Conservation (phyloP, 2,113 vertebrate genomes). For the Dicrurus megarhynchus region DNA sequence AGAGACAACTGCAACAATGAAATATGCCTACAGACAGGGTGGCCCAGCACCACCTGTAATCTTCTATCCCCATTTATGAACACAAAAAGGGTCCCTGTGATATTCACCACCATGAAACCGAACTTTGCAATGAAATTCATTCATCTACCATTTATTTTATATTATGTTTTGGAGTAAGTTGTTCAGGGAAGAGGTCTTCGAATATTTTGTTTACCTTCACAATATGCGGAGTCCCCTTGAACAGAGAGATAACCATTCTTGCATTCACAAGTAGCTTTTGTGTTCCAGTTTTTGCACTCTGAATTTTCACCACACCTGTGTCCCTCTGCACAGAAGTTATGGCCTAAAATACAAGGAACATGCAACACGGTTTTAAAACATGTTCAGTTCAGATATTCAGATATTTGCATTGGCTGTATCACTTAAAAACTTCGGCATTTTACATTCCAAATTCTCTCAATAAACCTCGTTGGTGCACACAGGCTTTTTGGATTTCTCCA, state of each 20-base stretch:
- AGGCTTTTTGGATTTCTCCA: neutral
- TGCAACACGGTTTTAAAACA: neutral
- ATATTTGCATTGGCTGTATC: neutral
- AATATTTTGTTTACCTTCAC: constrained; percentile 83
- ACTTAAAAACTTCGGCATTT: neutral
- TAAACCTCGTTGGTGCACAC: neutral
- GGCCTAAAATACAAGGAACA: constrained; percentile 76
- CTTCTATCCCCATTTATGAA: neutral
- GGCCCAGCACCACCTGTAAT: neutral
- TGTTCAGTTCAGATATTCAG: neutral
- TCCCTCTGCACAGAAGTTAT: constrained; percentile 93
- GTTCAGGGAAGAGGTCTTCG: neutral
- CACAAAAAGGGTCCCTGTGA: neutral
- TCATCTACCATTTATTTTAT: neutral
- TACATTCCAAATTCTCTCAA: neutral
- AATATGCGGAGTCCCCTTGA: constrained; percentile 88
- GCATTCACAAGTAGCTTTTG: constrained; percentile 91
- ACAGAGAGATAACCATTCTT: constrained; percentile 85
- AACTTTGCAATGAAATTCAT: neutral
- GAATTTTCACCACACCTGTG: constrained; percentile 93
- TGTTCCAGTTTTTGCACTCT: constrained; percentile 90
- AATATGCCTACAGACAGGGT: rapidly evolving
- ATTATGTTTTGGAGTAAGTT: neutral
- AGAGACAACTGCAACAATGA: neutral
- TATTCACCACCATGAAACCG: neutral